Conservation (phyloP, 2,797 vertebrate species). For the Lophotriccus pileatus region DNA sequence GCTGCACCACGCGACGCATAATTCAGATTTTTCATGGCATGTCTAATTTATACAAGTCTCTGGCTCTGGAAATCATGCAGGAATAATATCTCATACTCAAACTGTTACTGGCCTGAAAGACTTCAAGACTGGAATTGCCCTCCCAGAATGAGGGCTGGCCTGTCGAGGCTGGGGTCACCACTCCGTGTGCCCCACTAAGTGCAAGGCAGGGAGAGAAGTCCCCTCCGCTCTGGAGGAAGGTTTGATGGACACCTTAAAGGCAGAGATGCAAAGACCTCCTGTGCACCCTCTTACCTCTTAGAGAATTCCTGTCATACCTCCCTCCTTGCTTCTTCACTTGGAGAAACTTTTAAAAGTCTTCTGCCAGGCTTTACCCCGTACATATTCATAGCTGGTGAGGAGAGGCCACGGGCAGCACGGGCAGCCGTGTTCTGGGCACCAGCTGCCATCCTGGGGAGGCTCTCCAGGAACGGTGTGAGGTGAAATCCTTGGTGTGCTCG, state of each 20-base stretch:
- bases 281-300: background rate
- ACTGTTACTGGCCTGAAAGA: background rate
- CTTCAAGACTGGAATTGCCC: background rate
- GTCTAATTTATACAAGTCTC: slow-evolving; percentile 37
- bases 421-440: background rate
- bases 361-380: background rate
- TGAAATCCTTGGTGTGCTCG: background rate
- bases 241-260: background rate
- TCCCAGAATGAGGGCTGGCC: background rate
- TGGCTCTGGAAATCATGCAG: slow-evolving; percentile 17
- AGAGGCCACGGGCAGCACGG: background rate
- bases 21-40: slow-evolving; percentile 47
- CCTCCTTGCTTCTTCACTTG: background rate
- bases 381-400: background rate
- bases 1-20: background rate
- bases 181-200: background rate
- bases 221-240: background rate
- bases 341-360: background rate
- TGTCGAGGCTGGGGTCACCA: background rate
- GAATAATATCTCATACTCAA: background rate
- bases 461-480: background rate
- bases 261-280: background rate
- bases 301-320: background rate
- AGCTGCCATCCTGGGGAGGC: background rate
- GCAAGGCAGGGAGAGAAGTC: background rate